These are phyloP conservation scores for Sinopyrophorus schimmeli DNA, from an alignment of 2,888 invertebrate genomes.

Conservation along the genomic window DNA sequence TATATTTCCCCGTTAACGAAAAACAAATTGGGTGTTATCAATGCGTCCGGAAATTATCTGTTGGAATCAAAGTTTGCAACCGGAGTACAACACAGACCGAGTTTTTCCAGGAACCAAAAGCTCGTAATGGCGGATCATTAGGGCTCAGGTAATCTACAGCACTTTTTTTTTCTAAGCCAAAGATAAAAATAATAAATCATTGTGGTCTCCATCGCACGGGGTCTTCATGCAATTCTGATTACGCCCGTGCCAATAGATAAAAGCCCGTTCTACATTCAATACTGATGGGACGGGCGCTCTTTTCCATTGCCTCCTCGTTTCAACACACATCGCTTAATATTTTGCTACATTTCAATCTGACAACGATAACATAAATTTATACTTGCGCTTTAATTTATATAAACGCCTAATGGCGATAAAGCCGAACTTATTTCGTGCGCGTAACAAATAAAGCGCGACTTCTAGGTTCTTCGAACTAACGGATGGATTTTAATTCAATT, in stretches of 20 bases:
- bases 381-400: no score
- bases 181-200: constrained; percentile 57
- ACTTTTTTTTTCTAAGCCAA: constrained; percentile 49
- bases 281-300: constrained; percentile 13
- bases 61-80: constrained; percentile 35
- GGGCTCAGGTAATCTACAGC: constrained; percentile 54
- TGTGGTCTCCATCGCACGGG: constrained; percentile 48
- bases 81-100: constrained; percentile 38
- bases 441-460: no score
- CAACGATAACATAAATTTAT: no score
- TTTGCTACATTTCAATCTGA: no score
- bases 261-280: constrained; percentile 29
- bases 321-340: constrained; percentile 6
- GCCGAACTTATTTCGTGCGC: no score
- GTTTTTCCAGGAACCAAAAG: constrained; percentile 45
- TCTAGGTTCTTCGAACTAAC: no score
- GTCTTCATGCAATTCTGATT: constrained; percentile 47
- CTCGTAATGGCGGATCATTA: constrained; percentile 56
- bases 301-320: constrained; percentile 12
- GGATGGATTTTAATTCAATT: no score
- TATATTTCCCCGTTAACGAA: constrained; percentile 28
- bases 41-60: constrained; percentile 28
- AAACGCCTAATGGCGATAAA: no score
- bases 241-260: constrained; percentile 41
- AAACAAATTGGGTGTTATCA: constrained; percentile 26